Conservation (phyloP, 2,888 invertebrate species). For the Amaurobius ferox region DNA sequence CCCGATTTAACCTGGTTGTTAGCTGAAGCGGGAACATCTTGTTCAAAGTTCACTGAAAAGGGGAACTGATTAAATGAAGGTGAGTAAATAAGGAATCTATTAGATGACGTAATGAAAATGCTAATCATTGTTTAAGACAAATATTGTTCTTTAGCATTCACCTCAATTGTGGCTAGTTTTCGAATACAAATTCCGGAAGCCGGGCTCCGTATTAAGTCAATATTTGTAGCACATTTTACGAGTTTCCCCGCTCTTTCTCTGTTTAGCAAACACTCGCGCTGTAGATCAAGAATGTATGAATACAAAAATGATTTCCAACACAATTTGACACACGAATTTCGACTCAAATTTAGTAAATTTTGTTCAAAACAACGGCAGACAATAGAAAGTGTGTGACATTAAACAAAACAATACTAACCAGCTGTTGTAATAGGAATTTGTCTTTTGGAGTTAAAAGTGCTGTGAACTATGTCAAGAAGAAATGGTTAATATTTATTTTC, state of each 20-base stretch:
- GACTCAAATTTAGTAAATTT: not conserved
- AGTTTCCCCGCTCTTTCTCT: constrained; percentile 8
- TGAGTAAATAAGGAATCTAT: constrained; percentile 67
- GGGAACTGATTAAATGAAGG: constrained; percentile 64
- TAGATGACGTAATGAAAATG: constrained; percentile 71
- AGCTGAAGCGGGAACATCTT: not conserved
- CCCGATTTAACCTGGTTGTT: constrained; percentile 35
- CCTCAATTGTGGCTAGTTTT: constrained; percentile 45
- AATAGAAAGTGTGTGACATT: not conserved
- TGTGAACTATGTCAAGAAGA: no score
- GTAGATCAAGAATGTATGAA: not conserved
- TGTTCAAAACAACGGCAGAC: not conserved
- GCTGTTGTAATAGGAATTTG: no score
- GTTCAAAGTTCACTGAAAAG: constrained; percentile 47
- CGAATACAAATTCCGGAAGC: constrained; percentile 57
- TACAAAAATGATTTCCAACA: not conserved
- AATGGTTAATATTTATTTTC: no score
- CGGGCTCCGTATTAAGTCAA: constrained; percentile 47
- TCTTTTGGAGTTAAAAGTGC: no score
- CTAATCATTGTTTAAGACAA: constrained; percentile 67
- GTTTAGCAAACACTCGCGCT: not conserved
- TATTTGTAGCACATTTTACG: constrained; percentile 31
- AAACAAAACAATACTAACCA: no score
- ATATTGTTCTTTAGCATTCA: constrained; percentile 57
- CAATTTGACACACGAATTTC: no score